Percentiles rank a stretch among this genome's conserved stretches.
phyloP scores from a whole-genome alignment of 2,888 invertebrate species.

The Drosophila putrida region DNA sequence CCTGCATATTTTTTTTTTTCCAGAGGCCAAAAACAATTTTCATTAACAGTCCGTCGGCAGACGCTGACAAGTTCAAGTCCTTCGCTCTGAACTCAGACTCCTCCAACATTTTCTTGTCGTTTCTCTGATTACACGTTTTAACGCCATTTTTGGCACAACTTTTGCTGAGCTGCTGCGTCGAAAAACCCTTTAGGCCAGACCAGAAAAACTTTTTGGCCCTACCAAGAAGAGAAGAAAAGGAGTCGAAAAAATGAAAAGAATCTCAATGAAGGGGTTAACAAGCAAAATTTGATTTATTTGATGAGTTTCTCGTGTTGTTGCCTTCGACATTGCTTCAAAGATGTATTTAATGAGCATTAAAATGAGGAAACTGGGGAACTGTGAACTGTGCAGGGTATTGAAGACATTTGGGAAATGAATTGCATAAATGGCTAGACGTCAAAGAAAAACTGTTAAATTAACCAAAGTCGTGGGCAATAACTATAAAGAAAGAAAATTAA shows the following conservation, averaged over 20 bases:
- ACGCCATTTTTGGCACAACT: slow-evolving; percentile 73
- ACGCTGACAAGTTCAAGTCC: slow-evolving; percentile 62
- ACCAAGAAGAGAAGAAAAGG: slow-evolving; percentile 7
- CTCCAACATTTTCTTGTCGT: slow-evolving; percentile 54
- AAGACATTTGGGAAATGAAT: slow-evolving; percentile 50
- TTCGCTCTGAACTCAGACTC: slow-evolving; percentile 20
- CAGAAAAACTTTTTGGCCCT: slow-evolving; percentile 54
- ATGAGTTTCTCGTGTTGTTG: slow-evolving; percentile 69
- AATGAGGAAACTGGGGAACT: slow-evolving; percentile 43
- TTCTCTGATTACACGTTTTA: slow-evolving; percentile 75
- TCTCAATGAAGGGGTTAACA: slow-evolving; percentile 78
- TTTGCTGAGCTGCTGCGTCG: slow-evolving; percentile 45
- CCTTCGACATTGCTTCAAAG: slow-evolving; percentile 41
- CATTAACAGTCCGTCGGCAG: slow-evolving; percentile 71
- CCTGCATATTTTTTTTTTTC: slow-evolving; percentile 40
- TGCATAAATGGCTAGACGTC: slow-evolving; percentile 32
- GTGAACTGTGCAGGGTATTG: slow-evolving; percentile 11
- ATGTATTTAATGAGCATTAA: slow-evolving; percentile 72
- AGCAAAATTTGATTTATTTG: slow-evolving; percentile 80
- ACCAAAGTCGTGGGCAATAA: slow-evolving; percentile 32
- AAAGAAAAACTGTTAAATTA: slow-evolving; percentile 42
- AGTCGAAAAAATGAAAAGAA: slow-evolving; percentile 60
- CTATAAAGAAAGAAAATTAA: slow-evolving; percentile 9
- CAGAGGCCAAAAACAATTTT: slow-evolving; percentile 64
- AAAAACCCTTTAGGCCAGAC: slow-evolving; percentile 67